Evolutionary conservation across 2,797 vertebrate species (phyloP), one percentile per base, ranked within the genome.

Genomic region (Anguilla marmorata): DNA sequence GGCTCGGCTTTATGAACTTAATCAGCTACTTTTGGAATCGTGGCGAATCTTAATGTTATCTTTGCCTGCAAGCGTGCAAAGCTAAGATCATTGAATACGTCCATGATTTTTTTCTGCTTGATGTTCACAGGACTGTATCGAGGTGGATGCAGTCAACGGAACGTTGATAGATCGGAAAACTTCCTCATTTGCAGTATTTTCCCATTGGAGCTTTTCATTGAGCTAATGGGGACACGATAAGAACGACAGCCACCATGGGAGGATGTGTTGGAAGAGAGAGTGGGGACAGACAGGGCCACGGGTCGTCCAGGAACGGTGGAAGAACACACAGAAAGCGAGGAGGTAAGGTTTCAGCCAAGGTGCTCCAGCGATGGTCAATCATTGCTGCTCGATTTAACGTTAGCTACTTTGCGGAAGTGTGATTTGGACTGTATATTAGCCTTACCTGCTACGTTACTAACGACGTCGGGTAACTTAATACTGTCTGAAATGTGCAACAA

Each of bases 191-290:
- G 56, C 50, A 9, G 21, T 63, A 50, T 76, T 54, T 86, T 74
- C 89, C 87, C 50, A 76, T 89, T 76, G 19, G 88, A 91, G 88
- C 89, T 74, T 88, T 89, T n/a, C 24, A 8, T 50, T 33, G 50
- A 83, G 48, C 52, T 52, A 83, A 97, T 97, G 96, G 93, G 90
- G 93, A 92, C 94, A 89, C 90, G 89, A 89, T 88, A 90, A 88
- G 90, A 90, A 90, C 91, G 93, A 92, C 90, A 88, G 93, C 92
- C 94, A 99, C 92, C 94, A 99, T 99, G 98, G 98, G 98, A 96
- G 97, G 98, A 95, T 99, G 98, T 93, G 96, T 99, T 94, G 98
- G 98, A 92, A 96, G 98, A 95, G 97, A 98, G 93, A 96, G 94
- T 89, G 95, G 96, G 88, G 97, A 98, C 91, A 95, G 97, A 48